Base-by-base conservation (phyloP, 2,113 vertebrate species). In the Halcyon senegalensis region DNA sequence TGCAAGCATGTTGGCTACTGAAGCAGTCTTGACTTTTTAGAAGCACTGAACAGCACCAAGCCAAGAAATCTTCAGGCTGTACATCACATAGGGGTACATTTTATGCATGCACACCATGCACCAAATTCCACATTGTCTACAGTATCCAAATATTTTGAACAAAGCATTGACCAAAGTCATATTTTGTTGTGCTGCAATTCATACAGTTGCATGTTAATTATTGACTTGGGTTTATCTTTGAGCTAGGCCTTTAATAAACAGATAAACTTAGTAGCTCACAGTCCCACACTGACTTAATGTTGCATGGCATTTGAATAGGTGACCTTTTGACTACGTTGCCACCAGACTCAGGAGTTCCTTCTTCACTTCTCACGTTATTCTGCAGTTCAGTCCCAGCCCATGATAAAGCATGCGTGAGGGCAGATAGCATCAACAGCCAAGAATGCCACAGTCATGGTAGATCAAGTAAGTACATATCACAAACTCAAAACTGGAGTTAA, bases 391-490 rank as follows among this genome's bases (percentile, higher is more conserved):
- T 93, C 89, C 87, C 96, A 96, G 93, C 66, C 62, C 16, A 78
- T 12, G 95, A 94, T 13, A 92, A 95, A 48, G 80, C 60, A 35
- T 91, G 94, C 73, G 31, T 95, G 84, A 97, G 75, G 85, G 78
- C 88, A 24, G 81, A 76, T n/a, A 87, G 90, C 86, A 69, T 93
- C 75, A 95, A 91, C 44, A 78, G 50, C 56, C 97, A 95, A 62
- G 97, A 97, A 35, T 69, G 91, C 63, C 96, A 93, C 62, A 88
- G 46, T 48, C 96, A 94, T 4, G 89, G 95, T n/a, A 94, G 94
- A 95, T 93, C 95, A 73, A 96, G 96, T 97, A 96, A 94, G 97
- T 86, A 16, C 44, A 11, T 18, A 44, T 33, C 31, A 50, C 35
- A 64, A 74, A 88, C 11, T 37, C 62, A 46, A 21, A 93, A 30